These are phyloP conservation scores for Vireo altiloquus DNA, from an alignment of 2,113 vertebrate genomes.

Conservation along the genomic window DNA sequence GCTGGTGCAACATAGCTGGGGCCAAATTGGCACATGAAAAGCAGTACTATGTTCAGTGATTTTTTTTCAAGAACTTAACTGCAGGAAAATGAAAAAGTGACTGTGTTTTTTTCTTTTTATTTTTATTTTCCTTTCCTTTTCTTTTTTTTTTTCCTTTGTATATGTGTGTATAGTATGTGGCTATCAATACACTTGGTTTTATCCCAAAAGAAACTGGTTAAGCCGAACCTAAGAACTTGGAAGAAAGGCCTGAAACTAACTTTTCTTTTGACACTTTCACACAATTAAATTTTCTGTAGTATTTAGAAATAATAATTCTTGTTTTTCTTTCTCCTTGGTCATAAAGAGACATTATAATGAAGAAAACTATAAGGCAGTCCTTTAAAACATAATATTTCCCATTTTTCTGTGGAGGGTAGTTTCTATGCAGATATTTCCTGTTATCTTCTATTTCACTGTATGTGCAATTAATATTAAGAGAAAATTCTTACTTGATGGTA, in stretches of 20 bases:
- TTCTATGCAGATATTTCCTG: not conserved
- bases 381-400: not conserved
- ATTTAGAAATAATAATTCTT: not conserved
- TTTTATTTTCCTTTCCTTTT: not conserved
- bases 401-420: not conserved
- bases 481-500: not conserved
- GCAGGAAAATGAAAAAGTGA: not conserved
- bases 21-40: not conserved
- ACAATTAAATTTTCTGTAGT: not conserved
- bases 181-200: not conserved
- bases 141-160: not conserved
- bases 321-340: not conserved
- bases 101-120: accelerated
- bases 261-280: too few relatives aligned
- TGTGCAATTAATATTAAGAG: not conserved
- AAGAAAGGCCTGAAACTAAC: not conserved
- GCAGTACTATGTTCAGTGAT: not conserved
- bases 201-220: not conserved
- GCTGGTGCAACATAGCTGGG: not conserved
- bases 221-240: not conserved
- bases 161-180: too few relatives aligned
- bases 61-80: not conserved
- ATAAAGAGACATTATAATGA: not conserved
- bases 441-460: not conserved
- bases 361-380: not conserved